phyloP scores from a whole-genome alignment of 2,888 invertebrate genomes.

The Bimastos eiseni region DNA sequence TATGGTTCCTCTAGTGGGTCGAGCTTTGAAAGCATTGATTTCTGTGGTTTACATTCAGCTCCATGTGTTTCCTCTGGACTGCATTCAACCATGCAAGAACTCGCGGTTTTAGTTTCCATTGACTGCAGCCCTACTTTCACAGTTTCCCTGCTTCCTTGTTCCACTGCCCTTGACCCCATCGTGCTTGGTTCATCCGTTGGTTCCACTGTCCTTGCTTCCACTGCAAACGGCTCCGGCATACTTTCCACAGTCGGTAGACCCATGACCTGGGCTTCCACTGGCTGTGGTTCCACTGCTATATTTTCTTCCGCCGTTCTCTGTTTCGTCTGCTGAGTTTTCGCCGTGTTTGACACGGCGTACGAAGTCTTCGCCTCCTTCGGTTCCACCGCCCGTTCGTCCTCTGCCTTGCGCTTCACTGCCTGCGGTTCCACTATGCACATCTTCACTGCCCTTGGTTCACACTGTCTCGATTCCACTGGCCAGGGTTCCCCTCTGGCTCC shows the following conservation, averaged over 20 bases:
- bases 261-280: neutral
- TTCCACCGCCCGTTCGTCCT: neutral
- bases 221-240: neutral
- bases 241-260: neutral
- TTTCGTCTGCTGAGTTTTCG: neutral
- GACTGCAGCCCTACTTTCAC: neutral
- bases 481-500: neutral
- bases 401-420: constrained; percentile 6
- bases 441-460: neutral
- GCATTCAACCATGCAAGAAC: neutral
- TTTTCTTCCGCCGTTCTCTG: neutral
- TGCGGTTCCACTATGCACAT: constrained; percentile 4
- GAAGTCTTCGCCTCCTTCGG: neutral
- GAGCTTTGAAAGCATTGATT: neutral
- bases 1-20: neutral
- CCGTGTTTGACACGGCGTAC: neutral
- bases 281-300: neutral
- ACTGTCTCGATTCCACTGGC: neutral
- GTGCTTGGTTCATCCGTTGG: neutral
- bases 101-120: neutral
- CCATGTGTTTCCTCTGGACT: neutral
- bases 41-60: neutral
- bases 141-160: neutral
- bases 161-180: neutral
- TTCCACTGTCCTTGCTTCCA: neutral